Evolutionary conservation across 2,113 vertebrate species (phyloP), one percentile per base, ranked within the genome.

Genomic region (Planiliza haematocheilus): DNA sequence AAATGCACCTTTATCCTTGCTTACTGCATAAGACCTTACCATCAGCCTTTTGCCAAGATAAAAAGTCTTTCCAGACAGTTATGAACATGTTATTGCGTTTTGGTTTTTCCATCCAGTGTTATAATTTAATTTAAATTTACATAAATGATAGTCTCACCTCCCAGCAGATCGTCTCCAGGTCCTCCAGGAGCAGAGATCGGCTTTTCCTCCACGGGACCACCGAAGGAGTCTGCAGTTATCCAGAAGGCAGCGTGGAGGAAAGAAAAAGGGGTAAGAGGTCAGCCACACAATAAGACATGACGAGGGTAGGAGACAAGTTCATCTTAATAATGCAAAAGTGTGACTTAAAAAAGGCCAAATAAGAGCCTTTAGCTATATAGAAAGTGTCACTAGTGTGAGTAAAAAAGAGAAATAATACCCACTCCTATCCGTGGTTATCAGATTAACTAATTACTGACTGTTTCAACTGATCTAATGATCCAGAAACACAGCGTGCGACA

Each of bases 111-210:
- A 21, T 48, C 51, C 5, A 49, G 36, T 14, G 10, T 67, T 64
- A 11, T 42, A 34, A 61, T 21, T 45, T 3, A 18, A 52, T 7
- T 17, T 8, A 39, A 0, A 41, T 50, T 67, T 39, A 2, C 10
- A 42, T 38, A n/a, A 45, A 36, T 43, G 7, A 46, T 16, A 49
- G 88, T 68, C 89, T 94, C 94, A 99, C 97, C 97, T 93, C 96
- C 95, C 85, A 99, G 94, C 74, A 99, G 94, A 87, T 99, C 97
- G 70, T 94, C 95, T 83, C 93, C 95, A 78, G 96, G 94, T 70
- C 94, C 93, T 86, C 93, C 92, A 86, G 94, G 93, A 77, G 94
- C 91, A 90, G 94, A 70, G 72, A 93, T 92, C 87, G 95, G 95
- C 21, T 90, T 82, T 82, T 97, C 96, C 89, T 93, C 69, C 88